Evolutionary conservation across 2,113 vertebrate genomes (phyloP).

Genomic region (Pelvicachromis taeniatus): DNA sequence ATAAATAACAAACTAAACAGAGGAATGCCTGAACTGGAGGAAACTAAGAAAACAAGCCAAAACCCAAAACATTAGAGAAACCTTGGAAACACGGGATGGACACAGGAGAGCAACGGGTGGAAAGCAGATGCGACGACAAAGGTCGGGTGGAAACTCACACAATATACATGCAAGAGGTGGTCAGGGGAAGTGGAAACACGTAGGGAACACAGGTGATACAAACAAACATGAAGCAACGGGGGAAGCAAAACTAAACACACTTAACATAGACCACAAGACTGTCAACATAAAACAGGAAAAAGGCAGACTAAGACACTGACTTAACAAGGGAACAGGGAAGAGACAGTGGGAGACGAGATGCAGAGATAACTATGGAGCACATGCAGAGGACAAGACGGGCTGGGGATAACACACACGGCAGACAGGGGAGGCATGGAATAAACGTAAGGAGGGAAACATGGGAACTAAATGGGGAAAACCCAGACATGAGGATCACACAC

Average conservation of each 20-base stretch:
- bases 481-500: background rate
- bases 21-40: background rate
- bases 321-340: background rate
- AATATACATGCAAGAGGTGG: background rate
- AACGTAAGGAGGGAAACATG: background rate
- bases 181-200: background rate
- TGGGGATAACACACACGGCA: background rate
- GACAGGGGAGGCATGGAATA: background rate
- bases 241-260: background rate
- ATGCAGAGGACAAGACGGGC: background rate
- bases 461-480: background rate
- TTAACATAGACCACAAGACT: background rate
- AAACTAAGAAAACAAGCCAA: background rate
- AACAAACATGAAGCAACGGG: background rate
- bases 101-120: background rate
- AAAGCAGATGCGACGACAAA: fast-evolving
- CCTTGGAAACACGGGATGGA: background rate
- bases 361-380: background rate
- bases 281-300: background rate
- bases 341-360: background rate
- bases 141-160: background rate
- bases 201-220: background rate
- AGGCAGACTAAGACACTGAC: background rate
- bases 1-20: background rate
- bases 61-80: background rate